Conservation (phyloP, 2,797 vertebrate genomes). For the Pteropus rufus region DNA sequence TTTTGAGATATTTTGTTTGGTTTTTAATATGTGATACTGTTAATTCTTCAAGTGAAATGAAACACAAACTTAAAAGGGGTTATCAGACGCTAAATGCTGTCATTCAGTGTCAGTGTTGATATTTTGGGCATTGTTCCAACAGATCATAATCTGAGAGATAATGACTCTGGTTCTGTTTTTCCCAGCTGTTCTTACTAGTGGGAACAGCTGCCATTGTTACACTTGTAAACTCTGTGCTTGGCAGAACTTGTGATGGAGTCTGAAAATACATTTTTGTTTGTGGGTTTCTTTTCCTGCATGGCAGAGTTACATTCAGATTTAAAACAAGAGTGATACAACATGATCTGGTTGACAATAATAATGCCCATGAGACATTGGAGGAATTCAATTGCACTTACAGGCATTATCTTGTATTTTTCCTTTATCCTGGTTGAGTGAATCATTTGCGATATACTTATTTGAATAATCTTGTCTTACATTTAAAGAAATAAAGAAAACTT, state of each 20-base stretch:
- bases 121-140: conserved; percentile 71
- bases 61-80: conserved; percentile 33
- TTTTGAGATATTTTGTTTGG: conserved; percentile 23
- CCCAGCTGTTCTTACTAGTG: conserved; percentile 79
- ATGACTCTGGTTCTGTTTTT: conserved; percentile 66
- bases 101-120: conserved; percentile 51
- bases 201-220: conserved; percentile 79
- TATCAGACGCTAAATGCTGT: conserved; percentile 58
- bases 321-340: not conserved
- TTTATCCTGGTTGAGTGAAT: conserved; percentile 57
- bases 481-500: not conserved
- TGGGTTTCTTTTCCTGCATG: conserved; percentile 50
- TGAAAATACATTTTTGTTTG: conserved; percentile 62
- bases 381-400: not conserved
- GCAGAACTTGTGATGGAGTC: conserved; percentile 70
- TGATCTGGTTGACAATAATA: conserved; percentile 42
- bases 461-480: conserved; percentile 44
- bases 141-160: conserved; percentile 69
- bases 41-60: conserved; percentile 42
- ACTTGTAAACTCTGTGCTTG: conserved; percentile 72
- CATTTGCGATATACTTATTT: conserved; percentile 48
- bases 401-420: conserved; percentile 37
- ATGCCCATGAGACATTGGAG: conserved; percentile 37
- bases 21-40: conserved; percentile 6
- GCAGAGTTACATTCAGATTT: conserved; percentile 53